A percentile compares a stretch with the other conserved stretches of the same genome.
phyloP scores from a whole-genome alignment of 2,113 vertebrate species.

The Neodontobutis hainanensis region DNA sequence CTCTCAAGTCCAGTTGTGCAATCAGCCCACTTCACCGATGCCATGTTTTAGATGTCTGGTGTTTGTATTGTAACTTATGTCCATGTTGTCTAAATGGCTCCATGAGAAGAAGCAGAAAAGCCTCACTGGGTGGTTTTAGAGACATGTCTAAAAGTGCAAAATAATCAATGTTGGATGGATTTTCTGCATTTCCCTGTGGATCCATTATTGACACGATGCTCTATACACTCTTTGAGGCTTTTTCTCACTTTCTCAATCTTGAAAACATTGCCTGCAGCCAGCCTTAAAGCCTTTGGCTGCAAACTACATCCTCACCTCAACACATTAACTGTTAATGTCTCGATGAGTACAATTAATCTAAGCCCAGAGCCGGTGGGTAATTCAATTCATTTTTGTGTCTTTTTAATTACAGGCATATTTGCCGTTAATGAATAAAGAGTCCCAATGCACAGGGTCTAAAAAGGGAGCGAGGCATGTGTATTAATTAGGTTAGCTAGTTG shows the following conservation, averaged over 20 bases:
- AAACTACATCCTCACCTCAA: constrained; percentile 35
- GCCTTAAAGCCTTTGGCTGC: constrained; percentile 20
- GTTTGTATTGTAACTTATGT: background rate
- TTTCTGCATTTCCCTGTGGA: constrained; percentile 28
- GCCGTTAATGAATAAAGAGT: constrained; percentile 56
- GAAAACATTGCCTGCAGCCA: constrained; percentile 6
- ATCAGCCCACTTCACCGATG: too few species aligned
- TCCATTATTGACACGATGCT: constrained; percentile 32
- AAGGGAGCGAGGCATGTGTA: constrained; percentile 25
- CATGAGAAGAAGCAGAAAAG: background rate
- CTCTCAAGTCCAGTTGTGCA: background rate
- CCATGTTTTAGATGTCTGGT: background rate
- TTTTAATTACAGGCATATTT: constrained; percentile 73
- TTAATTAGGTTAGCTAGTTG: constrained; percentile 58
- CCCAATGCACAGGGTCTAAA: constrained; percentile 47
- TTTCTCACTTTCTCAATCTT: constrained; percentile 7
- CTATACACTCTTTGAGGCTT: constrained; percentile 16
- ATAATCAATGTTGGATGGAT: constrained; percentile 30
- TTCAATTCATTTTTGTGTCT: constrained; percentile 69
- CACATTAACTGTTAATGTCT: constrained; percentile 54
- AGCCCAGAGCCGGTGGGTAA: constrained; percentile 58
- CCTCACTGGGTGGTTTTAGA: constrained; percentile 11
- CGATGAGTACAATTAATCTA: constrained; percentile 54
- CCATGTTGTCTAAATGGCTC: constrained; percentile 1
- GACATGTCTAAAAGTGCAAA: constrained; percentile 23